Conservation (phyloP, 2,797 vertebrate species). For the Pogonophryne albipinna region DNA sequence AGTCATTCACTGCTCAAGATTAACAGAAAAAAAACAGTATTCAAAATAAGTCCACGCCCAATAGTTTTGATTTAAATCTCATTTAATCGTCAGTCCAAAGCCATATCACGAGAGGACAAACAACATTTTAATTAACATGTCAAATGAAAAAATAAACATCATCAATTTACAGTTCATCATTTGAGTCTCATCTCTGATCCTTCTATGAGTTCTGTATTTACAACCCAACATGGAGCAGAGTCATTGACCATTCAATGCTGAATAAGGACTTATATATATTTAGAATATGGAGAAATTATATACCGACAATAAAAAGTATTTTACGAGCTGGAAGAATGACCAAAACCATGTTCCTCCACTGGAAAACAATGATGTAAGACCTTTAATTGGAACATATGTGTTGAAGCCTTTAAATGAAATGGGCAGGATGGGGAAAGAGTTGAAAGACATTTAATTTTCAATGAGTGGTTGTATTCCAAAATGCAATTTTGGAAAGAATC, state of each 20-base stretch:
- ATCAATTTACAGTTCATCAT: not conserved
- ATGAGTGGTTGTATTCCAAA: conserved; percentile 30
- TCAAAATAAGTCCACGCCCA: conserved; percentile 10
- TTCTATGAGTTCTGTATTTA: not conserved
- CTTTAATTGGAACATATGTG: not conserved
- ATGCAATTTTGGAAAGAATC: conserved; percentile 44
- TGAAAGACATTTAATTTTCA: conserved; percentile 24
- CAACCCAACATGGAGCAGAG: not conserved
- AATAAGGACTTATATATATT: not conserved
- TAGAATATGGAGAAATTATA: conserved; percentile 7
- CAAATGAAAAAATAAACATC: conserved; percentile 21
- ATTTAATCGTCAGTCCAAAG: conserved; percentile 13
- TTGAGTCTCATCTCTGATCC: not conserved
- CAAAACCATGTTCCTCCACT: not conserved
- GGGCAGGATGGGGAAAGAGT: conserved; percentile 21
- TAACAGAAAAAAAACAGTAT: not conserved
- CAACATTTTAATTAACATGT: conserved; percentile 26
- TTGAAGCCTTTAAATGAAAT: conserved; percentile 11
- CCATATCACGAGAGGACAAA: conserved; percentile 8
- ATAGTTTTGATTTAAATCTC: not conserved
- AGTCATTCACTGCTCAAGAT: not conserved
- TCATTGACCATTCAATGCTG: not conserved
- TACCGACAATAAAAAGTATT: conserved; percentile 18
- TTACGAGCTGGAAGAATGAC: not conserved
- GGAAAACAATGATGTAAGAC: conserved; percentile 40